A percentile compares a stretch with the other conserved stretches of the same genome.
These are phyloP conservation scores for Heliothis subflexa DNA, from an alignment of 1,140 invertebrate genomes.

Conservation along the genomic window DNA sequence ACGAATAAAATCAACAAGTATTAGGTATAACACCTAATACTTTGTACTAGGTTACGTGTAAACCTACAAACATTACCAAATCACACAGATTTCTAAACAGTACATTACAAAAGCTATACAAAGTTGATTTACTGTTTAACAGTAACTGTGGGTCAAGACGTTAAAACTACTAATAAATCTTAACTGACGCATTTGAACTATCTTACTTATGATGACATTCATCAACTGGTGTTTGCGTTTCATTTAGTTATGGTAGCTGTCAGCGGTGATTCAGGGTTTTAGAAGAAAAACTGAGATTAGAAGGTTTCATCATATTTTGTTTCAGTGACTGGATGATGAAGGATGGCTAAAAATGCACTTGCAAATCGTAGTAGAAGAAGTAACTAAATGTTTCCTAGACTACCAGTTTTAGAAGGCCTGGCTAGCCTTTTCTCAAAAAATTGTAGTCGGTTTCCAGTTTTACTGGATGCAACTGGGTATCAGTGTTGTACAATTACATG, in stretches of 20 bases:
- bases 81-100: slow-evolving; percentile 19
- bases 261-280: neutral
- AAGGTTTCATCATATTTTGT: no score
- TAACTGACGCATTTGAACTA: slow-evolving; percentile 25
- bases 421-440: no score
- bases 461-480: no score
- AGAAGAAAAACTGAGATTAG: neutral
- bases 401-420: no score
- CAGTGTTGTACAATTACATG: no score
- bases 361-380: no score
- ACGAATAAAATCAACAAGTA: neutral
- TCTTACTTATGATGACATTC: slow-evolving; percentile 7
- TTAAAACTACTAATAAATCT: slow-evolving; percentile 21
- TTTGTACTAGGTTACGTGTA: neutral
- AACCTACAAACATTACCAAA: neutral
- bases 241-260: slow-evolving; percentile 3
- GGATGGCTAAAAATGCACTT: no score
- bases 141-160: neutral
- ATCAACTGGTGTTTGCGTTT: slow-evolving; percentile 17
- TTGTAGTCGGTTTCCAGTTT: no score
- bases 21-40: neutral
- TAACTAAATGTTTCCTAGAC: no score
- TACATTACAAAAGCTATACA: slow-evolving; percentile 19
- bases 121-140: slow-evolving; percentile 33
- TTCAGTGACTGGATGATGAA: no score